These are phyloP conservation scores for Chloroclystis v-ata DNA, from an alignment of 2,888 invertebrate species.

Conservation along the genomic window DNA sequence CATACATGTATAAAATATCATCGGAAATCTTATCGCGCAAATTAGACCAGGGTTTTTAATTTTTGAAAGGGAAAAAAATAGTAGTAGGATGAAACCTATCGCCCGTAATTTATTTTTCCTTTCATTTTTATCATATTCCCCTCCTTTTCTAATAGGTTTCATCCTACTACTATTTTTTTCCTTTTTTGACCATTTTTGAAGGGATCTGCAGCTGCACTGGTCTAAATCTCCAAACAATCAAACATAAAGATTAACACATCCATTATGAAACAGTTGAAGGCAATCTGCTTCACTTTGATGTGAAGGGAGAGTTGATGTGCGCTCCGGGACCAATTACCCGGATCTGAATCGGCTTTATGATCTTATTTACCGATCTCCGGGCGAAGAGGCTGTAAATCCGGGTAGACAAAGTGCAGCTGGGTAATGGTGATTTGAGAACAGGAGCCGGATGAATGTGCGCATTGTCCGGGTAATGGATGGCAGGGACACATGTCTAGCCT, in stretches of 20 bases:
- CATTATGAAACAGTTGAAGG: neutral
- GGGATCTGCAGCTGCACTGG: no score
- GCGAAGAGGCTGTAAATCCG: constrained; percentile 29
- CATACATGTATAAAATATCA: no score
- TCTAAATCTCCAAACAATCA: neutral
- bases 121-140: no score
- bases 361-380: constrained; percentile 35
- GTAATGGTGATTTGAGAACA: constrained; percentile 21
- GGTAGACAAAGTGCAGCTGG: constrained; percentile 22
- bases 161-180: no score
- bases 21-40: no score
- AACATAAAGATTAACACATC: neutral
- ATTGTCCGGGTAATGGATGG: neutral
- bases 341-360: neutral
- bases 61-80: no score
- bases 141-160: no score
- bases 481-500: no score
- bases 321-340: neutral
- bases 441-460: neutral
- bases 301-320: neutral
- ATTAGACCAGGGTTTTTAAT: no score
- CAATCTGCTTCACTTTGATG: neutral
- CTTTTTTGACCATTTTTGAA: no score
- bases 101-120: no score
- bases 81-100: no score